A percentile compares a stretch with the other conserved stretches of the same genome.
phyloP scores from a whole-genome alignment of 1,140 invertebrate species.

The Drosophila paulistorum region DNA sequence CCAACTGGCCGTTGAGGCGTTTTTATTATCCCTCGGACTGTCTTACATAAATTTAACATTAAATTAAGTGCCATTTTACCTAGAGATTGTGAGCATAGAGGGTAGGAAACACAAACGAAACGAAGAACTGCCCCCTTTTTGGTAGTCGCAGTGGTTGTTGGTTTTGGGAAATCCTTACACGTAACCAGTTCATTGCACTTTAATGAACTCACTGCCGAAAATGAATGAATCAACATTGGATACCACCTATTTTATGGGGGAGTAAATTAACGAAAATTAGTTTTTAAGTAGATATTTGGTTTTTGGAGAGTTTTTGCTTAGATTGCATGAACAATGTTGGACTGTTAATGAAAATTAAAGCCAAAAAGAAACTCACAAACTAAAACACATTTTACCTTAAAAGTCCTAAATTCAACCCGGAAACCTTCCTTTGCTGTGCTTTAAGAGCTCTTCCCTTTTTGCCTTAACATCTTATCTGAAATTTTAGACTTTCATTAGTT shows the following conservation, averaged over 20 bases:
- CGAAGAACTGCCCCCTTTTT: constrained; percentile 4
- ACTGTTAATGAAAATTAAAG: too few species aligned
- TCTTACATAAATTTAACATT: constrained; percentile 78
- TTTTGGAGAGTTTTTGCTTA: neutral
- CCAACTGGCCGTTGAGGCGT: constrained; percentile 53
- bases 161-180: constrained; percentile 17
- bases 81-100: constrained; percentile 17
- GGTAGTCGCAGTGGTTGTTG: neutral
- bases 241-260: neutral
- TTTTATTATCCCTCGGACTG: constrained; percentile 69
- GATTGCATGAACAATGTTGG: neutral
- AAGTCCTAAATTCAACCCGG: too few species aligned
- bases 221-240: constrained; percentile 33
- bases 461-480: neutral
- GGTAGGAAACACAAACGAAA: constrained; percentile 34
- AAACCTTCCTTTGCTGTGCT: neutral
- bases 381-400: too few species aligned
- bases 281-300: constrained; percentile 1
- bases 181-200: constrained; percentile 75
- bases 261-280: constrained; percentile 9
- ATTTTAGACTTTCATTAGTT: constrained; percentile 6
- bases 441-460: neutral
- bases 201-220: constrained; percentile 57
- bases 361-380: neutral
- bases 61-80: constrained; percentile 74